A percentile compares a stretch with the other conserved stretches of the same genome.
Evolutionary conservation across 2,113 vertebrate genomes (phyloP).

Genomic region (Lepisosteus oculatus): DNA sequence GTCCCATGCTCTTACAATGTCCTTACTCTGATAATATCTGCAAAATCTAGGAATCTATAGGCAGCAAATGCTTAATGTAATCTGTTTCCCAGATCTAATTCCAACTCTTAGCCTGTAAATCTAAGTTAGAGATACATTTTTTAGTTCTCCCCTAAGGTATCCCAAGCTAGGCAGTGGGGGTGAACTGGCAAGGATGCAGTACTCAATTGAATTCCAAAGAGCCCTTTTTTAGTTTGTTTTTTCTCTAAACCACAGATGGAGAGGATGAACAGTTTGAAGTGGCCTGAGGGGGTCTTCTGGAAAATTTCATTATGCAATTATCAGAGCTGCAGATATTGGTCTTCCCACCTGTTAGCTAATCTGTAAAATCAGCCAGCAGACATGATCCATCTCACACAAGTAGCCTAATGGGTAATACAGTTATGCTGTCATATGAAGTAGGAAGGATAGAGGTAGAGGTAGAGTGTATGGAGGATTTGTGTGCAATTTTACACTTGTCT

Average conservation of each 20-base stretch:
- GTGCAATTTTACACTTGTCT: too few relatives aligned
- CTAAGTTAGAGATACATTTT: too few relatives aligned
- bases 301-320: conserved; percentile 19
- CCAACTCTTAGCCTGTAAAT: too few relatives aligned
- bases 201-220: not conserved
- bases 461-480: not conserved
- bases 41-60: too few relatives aligned
- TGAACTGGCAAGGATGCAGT: not conserved
- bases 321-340: conserved; percentile 12
- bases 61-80: too few relatives aligned
- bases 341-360: conserved; percentile 15
- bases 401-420: conserved; percentile 17
- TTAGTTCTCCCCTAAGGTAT: too few relatives aligned
- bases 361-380: conserved; percentile 4
- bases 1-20: too few relatives aligned
- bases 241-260: not conserved
- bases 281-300: conserved; percentile 15
- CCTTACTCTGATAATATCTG: too few relatives aligned
- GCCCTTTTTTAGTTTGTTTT: conserved; percentile 4
- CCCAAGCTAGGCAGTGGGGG: too few relatives aligned
- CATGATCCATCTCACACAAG: not conserved
- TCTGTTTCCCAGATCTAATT: too few relatives aligned
- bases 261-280: conserved; percentile 10
- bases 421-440: conserved; percentile 3
- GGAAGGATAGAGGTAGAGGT: not conserved